Percentiles rank a stretch among this genome's conserved stretches.
phyloP scores from a whole-genome alignment of 2,888 invertebrate genomes.

The Gymnoscelis rufifasciata region DNA sequence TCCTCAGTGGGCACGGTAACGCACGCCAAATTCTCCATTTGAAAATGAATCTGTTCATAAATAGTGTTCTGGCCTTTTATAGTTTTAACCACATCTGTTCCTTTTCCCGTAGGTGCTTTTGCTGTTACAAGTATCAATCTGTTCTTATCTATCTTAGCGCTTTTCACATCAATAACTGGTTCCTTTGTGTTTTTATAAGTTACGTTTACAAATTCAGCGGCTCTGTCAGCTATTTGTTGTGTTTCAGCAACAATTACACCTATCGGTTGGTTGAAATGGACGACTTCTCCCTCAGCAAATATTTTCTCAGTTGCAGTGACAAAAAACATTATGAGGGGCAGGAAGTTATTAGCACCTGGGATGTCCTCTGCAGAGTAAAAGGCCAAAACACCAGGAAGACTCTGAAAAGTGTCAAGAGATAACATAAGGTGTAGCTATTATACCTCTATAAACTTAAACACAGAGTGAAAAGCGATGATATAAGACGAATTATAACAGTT shows the following conservation, averaged over 20 bases:
- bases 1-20: conserved; percentile 83
- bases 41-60: conserved; percentile 84
- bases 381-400: conserved; percentile 81
- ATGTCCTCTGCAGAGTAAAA: conserved; percentile 83
- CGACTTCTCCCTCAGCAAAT: conserved; percentile 70
- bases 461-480: too few species aligned
- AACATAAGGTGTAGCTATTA: conserved; percentile 77
- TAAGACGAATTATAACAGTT: too few species aligned
- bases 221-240: conserved; percentile 72
- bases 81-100: conserved; percentile 56
- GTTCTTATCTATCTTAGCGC: conserved; percentile 36
- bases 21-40: conserved; percentile 84
- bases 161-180: conserved; percentile 43
- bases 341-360: conserved; percentile 81
- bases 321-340: conserved; percentile 33
- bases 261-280: conserved; percentile 82
- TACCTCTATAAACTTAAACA: conserved; percentile 77
- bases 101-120: conserved; percentile 41
- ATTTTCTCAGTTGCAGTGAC: conserved; percentile 53
- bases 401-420: conserved; percentile 76
- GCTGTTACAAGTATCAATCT: conserved; percentile 34
- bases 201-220: conserved; percentile 75
- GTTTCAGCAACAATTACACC: conserved; percentile 81
- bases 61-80: conserved; percentile 73
- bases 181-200: conserved; percentile 61